Conservation (phyloP, 2,797 vertebrate species). For the Pelodytes ibericus region DNA sequence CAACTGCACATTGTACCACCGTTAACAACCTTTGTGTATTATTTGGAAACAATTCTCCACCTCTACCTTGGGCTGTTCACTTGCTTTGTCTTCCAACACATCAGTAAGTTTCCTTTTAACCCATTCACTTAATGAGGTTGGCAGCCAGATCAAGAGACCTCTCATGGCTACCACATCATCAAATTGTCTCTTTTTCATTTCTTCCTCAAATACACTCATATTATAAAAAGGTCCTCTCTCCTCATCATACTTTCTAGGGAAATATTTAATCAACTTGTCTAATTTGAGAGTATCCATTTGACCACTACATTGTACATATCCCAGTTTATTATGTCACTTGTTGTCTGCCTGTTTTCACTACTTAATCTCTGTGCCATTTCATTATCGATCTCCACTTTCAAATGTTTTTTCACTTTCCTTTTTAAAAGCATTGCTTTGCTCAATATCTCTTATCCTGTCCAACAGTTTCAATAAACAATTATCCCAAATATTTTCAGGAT, state of each 20-base stretch:
- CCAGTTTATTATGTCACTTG: neutral
- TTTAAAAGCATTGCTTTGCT: no score
- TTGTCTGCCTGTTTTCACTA: neutral
- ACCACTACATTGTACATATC: neutral
- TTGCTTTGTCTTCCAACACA: no score
- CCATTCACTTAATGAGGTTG: neutral
- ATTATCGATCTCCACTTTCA: neutral
- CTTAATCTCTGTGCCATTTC: neutral
- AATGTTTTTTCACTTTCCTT: no score
- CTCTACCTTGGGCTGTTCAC: no score
- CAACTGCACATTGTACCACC: no score
- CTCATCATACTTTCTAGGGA: neutral
- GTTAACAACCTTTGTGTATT: no score
- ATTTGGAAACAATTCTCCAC: no score
- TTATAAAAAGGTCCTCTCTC: neutral
- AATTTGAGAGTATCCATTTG: neutral
- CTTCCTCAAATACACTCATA: neutral
- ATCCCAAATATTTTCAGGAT: no score
- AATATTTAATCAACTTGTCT: neutral
- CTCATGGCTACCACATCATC: neutral
- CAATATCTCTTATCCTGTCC: no score
- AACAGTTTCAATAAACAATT: no score
- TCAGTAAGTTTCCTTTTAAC: no score
- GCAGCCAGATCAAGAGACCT: neutral
- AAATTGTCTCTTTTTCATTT: neutral